Base-by-base conservation (phyloP, 2,113 vertebrate genomes). In the Brevimyrus niger region DNA sequence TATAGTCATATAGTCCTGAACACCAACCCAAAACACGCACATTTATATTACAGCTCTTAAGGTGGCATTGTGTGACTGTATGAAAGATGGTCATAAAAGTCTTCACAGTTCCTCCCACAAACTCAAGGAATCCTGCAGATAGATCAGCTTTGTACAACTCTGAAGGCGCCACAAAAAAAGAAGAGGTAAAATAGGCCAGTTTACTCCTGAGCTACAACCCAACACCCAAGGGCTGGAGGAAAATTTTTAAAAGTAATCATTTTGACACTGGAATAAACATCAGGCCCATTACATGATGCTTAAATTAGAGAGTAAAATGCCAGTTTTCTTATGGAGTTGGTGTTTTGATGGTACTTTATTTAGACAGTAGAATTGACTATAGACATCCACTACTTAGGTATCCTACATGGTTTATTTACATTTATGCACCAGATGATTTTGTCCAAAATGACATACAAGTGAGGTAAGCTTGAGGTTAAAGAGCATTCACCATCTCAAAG, bases 241-340 rank as follows among this genome's bases (percentile, higher is more conserved):
- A 23, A 82, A 89, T 15, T 8, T 47, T 88, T 88, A 10, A n/a
- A 88, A 88, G 47, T 27, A 50, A 47, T 88, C 21, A 76, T 27
- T 86, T 87, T 87, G n/a, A 47, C 83, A 80, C 31, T 42, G 73
- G 35, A 84, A 84, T 84, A 84, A 47, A 84, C 82, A 46, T 44
- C 44, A 9, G 38, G 82, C 82, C 38, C 38, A 42, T 46, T 84
- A 42, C 42, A 44, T 82, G 35, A 21, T 44, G 19, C 82, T 80
- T 80, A 80, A 80, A 80, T 80, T 80, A 38, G 73, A 80, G 35
- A 19, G 73, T 42, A 80, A 55, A 84, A 84, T 47, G 44, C 38
- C 87, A 4, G 2, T 23, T 87, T 65, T 65, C 58, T 48, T 58
- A 13, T 38, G 61, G 44, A 73, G 87, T 61, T 76, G 44, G 61